phyloP scores from a whole-genome alignment of 2,797 vertebrate genomes.

The Valencia hispanica region DNA sequence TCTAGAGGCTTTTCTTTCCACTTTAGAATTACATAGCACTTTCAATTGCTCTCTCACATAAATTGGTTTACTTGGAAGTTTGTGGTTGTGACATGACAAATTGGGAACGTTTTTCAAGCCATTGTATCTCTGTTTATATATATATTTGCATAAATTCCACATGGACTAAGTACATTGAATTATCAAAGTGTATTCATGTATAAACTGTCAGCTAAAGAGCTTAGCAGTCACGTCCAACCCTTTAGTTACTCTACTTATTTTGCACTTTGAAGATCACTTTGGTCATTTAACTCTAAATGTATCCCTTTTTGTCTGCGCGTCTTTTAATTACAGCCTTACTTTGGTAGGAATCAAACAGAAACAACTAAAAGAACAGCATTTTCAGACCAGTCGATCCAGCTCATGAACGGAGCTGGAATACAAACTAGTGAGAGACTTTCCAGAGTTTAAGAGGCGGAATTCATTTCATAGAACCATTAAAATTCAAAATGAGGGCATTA shows the following conservation, averaged over 20 bases:
- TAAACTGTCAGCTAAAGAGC: neutral
- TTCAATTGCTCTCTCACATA: too few species aligned
- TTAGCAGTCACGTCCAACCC: slow-evolving; percentile 5
- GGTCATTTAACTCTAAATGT: slow-evolving; percentile 47
- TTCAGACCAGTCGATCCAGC: slow-evolving; percentile 48
- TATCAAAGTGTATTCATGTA: slow-evolving; percentile 26
- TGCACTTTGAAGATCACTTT: slow-evolving; percentile 55
- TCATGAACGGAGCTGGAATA: slow-evolving; percentile 60
- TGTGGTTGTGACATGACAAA: too few species aligned
- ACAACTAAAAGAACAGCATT: slow-evolving; percentile 67
- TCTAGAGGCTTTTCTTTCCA: too few species aligned
- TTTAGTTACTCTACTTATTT: slow-evolving; percentile 29
- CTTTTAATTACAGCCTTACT: slow-evolving; percentile 64
- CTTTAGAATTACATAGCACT: too few species aligned
- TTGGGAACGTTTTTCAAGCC: too few species aligned
- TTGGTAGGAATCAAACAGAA: slow-evolving; percentile 63
- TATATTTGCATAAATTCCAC: slow-evolving; percentile 30
- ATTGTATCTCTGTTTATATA: neutral
- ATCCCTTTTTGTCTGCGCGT: slow-evolving; percentile 38
- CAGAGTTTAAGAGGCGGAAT: slow-evolving; percentile 51
- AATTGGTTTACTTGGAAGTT: too few species aligned
- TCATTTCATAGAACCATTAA: slow-evolving; percentile 54
- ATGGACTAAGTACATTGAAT: neutral
- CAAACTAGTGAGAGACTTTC: slow-evolving; percentile 54
- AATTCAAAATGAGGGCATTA: slow-evolving; percentile 25